Evolutionary conservation across 1,140 invertebrate species (phyloP).

Genomic region (Musca domestica): DNA sequence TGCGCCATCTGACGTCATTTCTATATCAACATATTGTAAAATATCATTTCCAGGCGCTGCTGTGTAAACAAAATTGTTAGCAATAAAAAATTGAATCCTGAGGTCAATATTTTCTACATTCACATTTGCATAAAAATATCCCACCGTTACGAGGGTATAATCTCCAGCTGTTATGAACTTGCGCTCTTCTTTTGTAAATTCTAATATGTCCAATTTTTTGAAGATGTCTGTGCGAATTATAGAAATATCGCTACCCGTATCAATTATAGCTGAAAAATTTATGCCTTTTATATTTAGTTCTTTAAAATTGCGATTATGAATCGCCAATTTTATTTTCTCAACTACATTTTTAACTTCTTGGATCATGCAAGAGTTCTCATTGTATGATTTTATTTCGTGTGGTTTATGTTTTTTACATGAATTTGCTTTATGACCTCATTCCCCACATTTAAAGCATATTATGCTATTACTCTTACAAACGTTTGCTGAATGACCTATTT

Average conservation of each 20-base stretch:
- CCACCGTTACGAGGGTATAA: not conserved
- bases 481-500: too few species aligned
- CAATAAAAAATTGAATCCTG: too few species aligned
- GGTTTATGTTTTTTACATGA: not conserved
- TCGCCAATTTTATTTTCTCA: not conserved
- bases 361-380: too few species aligned
- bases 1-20: too few species aligned
- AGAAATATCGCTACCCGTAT: constrained; percentile 8
- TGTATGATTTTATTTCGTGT: too few species aligned
- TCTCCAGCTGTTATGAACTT: not conserved
- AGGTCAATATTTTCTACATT: too few species aligned
- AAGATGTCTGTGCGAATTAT: too few species aligned
- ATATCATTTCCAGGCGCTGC: too few species aligned
- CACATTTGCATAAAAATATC: not conserved
- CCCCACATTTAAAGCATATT: not conserved
- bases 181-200: not conserved
- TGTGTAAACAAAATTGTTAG: too few species aligned
- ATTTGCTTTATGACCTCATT: not conserved
- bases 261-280: not conserved
- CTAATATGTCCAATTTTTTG: not conserved
- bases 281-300: too few species aligned
- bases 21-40: too few species aligned
- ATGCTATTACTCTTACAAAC: not conserved
- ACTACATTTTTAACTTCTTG: not conserved
- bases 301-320: not conserved